Evolutionary conservation across 2,113 vertebrate species (phyloP), one percentile per base, ranked within the genome.

Genomic region (Brienomyrus brachyistius): DNA sequence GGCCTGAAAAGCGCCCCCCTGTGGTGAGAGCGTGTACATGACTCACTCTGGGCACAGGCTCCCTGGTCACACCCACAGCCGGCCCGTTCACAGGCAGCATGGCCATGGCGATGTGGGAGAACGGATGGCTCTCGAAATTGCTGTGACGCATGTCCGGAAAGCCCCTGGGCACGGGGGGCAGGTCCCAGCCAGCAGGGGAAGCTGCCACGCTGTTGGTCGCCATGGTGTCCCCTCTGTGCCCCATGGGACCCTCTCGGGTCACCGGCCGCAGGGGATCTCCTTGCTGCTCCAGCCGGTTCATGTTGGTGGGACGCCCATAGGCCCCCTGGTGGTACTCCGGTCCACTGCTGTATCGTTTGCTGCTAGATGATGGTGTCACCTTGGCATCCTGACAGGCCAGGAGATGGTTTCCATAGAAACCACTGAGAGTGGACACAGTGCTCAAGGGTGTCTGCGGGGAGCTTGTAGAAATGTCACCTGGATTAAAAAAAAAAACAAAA

Each of bases 81-180:
- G 96, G 96, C 90, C 95, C 96, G 52, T 95, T 96, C 83, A 96
- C 50, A 0, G 94, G 97, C 7, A 97, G 96, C 50, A 97, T 96
- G 21, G 95, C 95, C 40, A 97, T 50, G 19, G 96, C 93, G 91
- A 96, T 95, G 91, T 96, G 97, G 90, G 96, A 91, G 91, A 97
- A 98, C 23, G 95, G 95, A 89, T 95, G 96, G 94, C 92, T 95
- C 8, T 94, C 93, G 43, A 96, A 90, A 0, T 92, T 95, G 91
- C 95, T 94, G 52, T 96, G 97, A 66, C 45, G 82, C 95, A 83
- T 17, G 70, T 94, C 94, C 1, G 80, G 96, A 87, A 97, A 96
- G 84, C 93, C 93, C 92, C 95, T 94, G 31, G 95, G 92, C 89
- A 98, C 98, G 90, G 95, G 92, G 89, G 96, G 96, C 27, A 94